These are phyloP conservation scores for Entosphenus tridentatus DNA, from an alignment of 2,113 vertebrate species.

Conservation along the genomic window DNA sequence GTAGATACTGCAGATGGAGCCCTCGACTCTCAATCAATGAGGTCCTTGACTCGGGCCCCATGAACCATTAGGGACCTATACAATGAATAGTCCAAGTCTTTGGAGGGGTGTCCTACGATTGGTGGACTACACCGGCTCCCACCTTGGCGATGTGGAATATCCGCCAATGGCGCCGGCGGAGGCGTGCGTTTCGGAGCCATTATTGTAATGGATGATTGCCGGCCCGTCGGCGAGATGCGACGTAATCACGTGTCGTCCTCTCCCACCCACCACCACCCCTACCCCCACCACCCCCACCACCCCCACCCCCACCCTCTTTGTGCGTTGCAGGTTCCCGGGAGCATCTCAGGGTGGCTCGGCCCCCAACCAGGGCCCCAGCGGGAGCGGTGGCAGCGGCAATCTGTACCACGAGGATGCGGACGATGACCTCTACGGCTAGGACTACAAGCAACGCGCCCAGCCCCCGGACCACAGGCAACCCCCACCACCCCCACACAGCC, in stretches of 20 bases:
- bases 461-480: not conserved
- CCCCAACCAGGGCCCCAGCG: constrained; percentile 14
- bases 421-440: constrained; percentile 35
- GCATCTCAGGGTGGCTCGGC: constrained; percentile 13
- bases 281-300: not conserved
- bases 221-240: no score
- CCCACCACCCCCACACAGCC: not conserved
- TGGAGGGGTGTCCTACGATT: no score
- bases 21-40: no score
- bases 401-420: constrained; percentile 21
- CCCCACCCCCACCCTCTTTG: not conserved
- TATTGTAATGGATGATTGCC: no score
- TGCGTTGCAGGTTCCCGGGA: constrained; percentile 24
- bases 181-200: no score
- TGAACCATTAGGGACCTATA: no score
- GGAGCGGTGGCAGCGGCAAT: constrained; percentile 13
- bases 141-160: no score
- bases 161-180: no score
- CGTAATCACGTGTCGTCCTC: not conserved
- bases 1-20: no score
- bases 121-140: no score
- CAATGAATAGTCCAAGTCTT: no score
- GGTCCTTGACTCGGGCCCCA: no score
- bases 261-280: not conserved
- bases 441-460: constrained; percentile 10